phyloP scores from a whole-genome alignment of 2,888 invertebrate genomes.

The Autographa pulchrina region DNA sequence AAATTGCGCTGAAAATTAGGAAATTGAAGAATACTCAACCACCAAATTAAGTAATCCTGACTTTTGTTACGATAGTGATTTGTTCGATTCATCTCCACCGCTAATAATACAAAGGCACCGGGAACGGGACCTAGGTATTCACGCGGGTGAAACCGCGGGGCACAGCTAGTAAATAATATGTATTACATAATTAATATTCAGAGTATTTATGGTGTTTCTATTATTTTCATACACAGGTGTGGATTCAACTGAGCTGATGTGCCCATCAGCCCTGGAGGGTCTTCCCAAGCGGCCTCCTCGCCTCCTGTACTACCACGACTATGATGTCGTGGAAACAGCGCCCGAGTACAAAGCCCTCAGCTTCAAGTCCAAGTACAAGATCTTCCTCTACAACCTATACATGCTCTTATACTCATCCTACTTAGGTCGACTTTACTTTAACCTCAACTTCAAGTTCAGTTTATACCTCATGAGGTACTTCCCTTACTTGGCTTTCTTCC shows the following conservation, averaged over 20 bases:
- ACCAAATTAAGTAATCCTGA: too few species aligned
- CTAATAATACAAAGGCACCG: too few species aligned
- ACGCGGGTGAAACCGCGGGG: too few species aligned
- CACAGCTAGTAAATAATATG: too few species aligned
- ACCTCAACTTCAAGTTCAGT: slow-evolving; percentile 89
- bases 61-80: too few species aligned
- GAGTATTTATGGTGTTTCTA: too few species aligned
- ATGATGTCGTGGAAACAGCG: slow-evolving; percentile 77
- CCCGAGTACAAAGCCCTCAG: slow-evolving; percentile 81
- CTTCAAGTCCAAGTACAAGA: slow-evolving; percentile 70
- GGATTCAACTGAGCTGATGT: slow-evolving; percentile 67
- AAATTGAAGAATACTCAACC: too few species aligned
- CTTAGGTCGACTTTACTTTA: slow-evolving; percentile 90
- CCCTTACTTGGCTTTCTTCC: slow-evolving; percentile 92
- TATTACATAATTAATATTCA: too few species aligned
- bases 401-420: slow-evolving; percentile 77
- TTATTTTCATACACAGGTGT: slow-evolving; percentile 72
- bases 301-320: slow-evolving; percentile 80
- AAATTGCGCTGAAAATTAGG: too few species aligned
- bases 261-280: slow-evolving; percentile 69
- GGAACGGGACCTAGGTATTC: too few species aligned
- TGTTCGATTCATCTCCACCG: too few species aligned
- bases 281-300: slow-evolving; percentile 67
- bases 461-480: slow-evolving; percentile 91
- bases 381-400: slow-evolving; percentile 64